Base-by-base conservation (phyloP, 1,140 invertebrate species). In the Zelostemma sp. region DNA sequence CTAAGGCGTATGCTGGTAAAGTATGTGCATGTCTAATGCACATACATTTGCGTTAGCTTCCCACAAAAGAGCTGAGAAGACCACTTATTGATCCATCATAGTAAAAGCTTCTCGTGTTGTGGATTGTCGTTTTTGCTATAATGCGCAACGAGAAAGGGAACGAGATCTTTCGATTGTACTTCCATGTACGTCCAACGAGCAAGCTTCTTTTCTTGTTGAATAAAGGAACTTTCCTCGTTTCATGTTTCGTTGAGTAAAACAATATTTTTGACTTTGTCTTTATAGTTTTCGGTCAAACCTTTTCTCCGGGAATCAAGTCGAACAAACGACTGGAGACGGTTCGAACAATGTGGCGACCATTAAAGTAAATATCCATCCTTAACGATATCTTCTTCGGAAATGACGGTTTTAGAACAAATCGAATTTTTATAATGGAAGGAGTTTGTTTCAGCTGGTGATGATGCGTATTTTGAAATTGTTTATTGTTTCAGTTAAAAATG, bases 51-150 rank as follows among this genome's bases (percentile, higher is more conserved):
- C 41, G 46, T 61, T 61, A 61, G 43, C 49, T 31, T 61, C 53
- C 41, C 50, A 41, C 43, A 50, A 61, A 53, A 61, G 58, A 31
- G 31, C 50, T 53, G 58, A 53, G 58, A 61, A 53, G 49, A 61
- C 40, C 58, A 38, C 51, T 61, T 61, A 61, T 61, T 61, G 58
- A 61, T 61, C 58, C 45, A 18, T 43, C 43, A 47, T 51, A 61
- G 56, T 48, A 50, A 25, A 61, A 46, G 58, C 43, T 61, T 31
- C 14, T 47, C 18, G 33, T 47, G 25, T 17, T 9, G 35, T 25
- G 35, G 47, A 31, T 38, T 61, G 51, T 53, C 58, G 38, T 61
- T 47, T 43, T 53, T 60, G 17, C 43, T 25, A 49, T 35, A 57
- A 35, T 17, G 33, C 33, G 18, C 45, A 11, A 6, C 47, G 21